Percentiles rank a stretch among this genome's conserved stretches.
phyloP scores from a whole-genome alignment of 2,113 vertebrate species.

The Acanthochromis polyacanthus region DNA sequence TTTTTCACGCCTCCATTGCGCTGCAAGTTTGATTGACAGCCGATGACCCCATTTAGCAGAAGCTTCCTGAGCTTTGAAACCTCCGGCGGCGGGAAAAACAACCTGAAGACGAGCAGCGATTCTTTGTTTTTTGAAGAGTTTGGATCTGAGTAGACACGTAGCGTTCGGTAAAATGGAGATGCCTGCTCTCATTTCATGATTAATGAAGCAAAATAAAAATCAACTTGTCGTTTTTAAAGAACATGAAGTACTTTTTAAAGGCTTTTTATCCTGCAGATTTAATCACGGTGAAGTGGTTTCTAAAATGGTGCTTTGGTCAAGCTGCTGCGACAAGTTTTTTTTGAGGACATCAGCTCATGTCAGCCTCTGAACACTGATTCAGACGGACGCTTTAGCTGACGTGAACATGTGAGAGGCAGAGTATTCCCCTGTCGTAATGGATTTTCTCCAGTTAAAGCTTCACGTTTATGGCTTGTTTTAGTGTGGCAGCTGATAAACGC shows the following conservation, averaged over 20 bases:
- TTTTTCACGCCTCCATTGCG: neutral
- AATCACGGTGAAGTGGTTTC: too few relatives aligned
- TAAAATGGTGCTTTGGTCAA: too few relatives aligned
- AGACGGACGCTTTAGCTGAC: too few relatives aligned
- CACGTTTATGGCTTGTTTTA: too few relatives aligned
- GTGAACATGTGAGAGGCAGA: too few relatives aligned
- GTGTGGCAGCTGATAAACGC: too few relatives aligned
- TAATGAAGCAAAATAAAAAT: neutral
- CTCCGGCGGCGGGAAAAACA: conserved; percentile 10
- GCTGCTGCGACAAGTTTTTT: too few relatives aligned
- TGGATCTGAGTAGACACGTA: neutral
- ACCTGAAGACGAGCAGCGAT: conserved; percentile 9
- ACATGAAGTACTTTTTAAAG: neutral
- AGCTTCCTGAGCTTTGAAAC: conserved; percentile 27
- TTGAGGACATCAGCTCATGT: too few relatives aligned
- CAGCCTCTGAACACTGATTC: too few relatives aligned
- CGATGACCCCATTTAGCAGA: conserved; percentile 43
- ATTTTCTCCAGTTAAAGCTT: too few relatives aligned
- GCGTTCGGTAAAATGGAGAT: neutral
- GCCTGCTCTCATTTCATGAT: neutral
- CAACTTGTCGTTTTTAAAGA: neutral
- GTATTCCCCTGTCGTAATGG: too few relatives aligned
- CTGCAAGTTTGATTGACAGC: conserved; percentile 46
- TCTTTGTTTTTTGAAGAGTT: neutral
- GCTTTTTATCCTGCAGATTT: too few relatives aligned